phyloP scores from a whole-genome alignment of 2,888 invertebrate species.

The Lamellibrachia columna region DNA sequence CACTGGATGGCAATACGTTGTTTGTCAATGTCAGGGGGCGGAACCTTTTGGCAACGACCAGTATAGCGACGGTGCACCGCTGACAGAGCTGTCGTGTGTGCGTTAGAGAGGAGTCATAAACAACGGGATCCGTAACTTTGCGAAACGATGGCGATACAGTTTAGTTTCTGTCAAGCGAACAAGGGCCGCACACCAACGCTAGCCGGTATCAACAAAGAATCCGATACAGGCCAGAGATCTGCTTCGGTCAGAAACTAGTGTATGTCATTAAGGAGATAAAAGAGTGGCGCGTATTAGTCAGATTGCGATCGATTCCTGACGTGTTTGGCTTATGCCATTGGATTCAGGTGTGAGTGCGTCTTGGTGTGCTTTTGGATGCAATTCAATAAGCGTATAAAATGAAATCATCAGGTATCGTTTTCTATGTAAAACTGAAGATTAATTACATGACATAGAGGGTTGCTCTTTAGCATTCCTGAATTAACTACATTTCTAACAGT shows the following conservation, averaged over 20 bases:
- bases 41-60: not conserved
- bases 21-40: constrained; percentile 5
- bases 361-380: too few relatives aligned
- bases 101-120: not conserved
- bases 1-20: not conserved
- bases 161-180: not conserved
- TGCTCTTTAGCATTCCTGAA: too few relatives aligned
- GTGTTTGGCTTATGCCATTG: not conserved
- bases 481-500: too few relatives aligned
- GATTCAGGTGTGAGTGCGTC: not conserved
- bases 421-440: too few relatives aligned
- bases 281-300: not conserved
- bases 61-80: not conserved
- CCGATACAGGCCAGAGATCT: not conserved
- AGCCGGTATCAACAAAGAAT: not conserved
- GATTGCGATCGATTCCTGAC: not conserved
- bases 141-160: not conserved
- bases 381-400: too few relatives aligned
- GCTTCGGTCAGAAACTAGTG: not conserved
- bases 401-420: too few relatives aligned
- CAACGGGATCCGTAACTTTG: not conserved
- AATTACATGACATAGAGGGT: too few relatives aligned
- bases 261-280: not conserved
- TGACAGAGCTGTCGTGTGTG: not conserved
- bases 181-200: not conserved